Evolutionary conservation across 2,888 invertebrate species (phyloP), one percentile per base, ranked within the genome.

Genomic region (Brachylomia viminalis): DNA sequence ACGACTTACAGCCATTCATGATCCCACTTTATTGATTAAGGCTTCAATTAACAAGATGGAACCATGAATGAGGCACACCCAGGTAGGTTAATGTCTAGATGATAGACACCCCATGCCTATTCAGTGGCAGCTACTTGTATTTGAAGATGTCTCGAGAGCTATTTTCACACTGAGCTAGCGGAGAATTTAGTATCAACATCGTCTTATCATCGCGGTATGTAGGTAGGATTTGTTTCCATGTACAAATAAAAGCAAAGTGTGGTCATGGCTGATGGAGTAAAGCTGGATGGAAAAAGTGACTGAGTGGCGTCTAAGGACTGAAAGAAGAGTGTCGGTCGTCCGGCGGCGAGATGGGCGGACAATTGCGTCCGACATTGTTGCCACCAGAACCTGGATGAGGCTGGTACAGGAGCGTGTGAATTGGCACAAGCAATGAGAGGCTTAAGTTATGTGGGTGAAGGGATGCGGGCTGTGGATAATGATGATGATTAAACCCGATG

Each of bases 11-110:
- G 56, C 27, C 61, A 45, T 64, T 66, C 10, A 67, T 56, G n/a
- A 54, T 30, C 30, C 66, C 20, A 65, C 23, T 59, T 45, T 27
- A 80, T 65, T 79, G 65, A 75, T 80, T 75, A 52, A 56, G 61
- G 20, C 76, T 76, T 61, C 64, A 75, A 70, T 75, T 75, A 61
- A 75, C 82, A 61, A 64, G 81, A 64, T 74, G 20, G 13, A 30
- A 30, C 30, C 58, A 45, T 75, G 82, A 82, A 81, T 73, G 33
- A 17, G 30, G 7, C 7, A n/a, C 5, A 52, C 6, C 8, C 23
- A 30, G 30, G 20, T 47, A 45, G 30, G 20, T 47, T 33, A 0
- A 33, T 58, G 10, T 59, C 59, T 59, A 33, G 33, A 52, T 38
- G 2, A 27, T 17, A 30, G 6, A 17, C 49, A 47, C 8, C 38